These are phyloP conservation scores for Trinorchestia longiramus DNA, from an alignment of 1,140 invertebrate species.

Conservation along the genomic window DNA sequence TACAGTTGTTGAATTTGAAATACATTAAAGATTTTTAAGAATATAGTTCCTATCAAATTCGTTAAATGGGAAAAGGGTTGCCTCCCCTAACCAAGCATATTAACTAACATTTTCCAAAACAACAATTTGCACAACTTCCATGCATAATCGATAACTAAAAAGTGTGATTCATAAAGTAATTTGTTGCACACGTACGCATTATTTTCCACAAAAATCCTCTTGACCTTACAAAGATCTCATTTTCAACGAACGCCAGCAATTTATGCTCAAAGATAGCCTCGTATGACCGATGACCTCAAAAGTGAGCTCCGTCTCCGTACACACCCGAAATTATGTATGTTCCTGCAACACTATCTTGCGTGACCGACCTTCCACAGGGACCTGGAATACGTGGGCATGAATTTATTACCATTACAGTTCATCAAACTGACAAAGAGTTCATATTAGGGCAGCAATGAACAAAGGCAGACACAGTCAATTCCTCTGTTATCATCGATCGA, in stretches of 20 bases:
- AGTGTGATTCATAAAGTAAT: background rate
- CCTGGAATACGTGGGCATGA: background rate
- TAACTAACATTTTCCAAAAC: too few species aligned
- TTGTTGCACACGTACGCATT: background rate
- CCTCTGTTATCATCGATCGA: background rate
- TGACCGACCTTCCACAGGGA: background rate
- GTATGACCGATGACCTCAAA: background rate
- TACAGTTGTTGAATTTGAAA: too few species aligned
- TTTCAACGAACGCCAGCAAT: background rate
- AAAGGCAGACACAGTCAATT: background rate
- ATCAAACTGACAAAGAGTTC: background rate
- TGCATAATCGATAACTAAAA: background rate
- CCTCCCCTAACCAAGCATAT: too few species aligned
- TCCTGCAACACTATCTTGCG: background rate
- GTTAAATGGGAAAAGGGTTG: too few species aligned
- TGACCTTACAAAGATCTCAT: background rate
- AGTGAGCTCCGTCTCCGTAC: background rate
- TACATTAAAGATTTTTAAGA: too few species aligned
- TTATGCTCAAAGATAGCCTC: background rate
- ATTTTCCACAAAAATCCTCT: background rate
- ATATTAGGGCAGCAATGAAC: background rate
- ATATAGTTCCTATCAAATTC: too few species aligned
- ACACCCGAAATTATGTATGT: background rate
- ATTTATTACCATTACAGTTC: background rate
- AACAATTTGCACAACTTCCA: too few species aligned